phyloP scores from a whole-genome alignment of 2,113 vertebrate species.

The Hypocryptadius cinnamomeus region DNA sequence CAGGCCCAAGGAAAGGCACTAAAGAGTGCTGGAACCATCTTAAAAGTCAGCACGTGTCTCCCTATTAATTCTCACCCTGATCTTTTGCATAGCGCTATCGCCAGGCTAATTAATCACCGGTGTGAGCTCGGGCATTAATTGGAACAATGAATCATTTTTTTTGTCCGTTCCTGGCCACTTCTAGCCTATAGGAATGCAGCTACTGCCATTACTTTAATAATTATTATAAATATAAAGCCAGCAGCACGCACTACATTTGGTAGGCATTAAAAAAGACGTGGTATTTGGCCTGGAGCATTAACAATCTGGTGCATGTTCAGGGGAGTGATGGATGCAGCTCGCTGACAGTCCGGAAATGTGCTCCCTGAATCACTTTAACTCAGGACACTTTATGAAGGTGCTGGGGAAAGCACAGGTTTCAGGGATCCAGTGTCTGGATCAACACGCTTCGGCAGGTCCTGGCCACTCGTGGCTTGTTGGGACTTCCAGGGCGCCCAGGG shows the following conservation, averaged over 20 bases:
- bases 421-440: not conserved
- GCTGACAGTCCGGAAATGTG: not conserved
- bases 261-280: constrained; percentile 20
- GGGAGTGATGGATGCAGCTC: not conserved
- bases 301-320: constrained; percentile 11
- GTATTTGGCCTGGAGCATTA: constrained; percentile 18
- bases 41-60: constrained; percentile 1
- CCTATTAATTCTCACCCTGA: constrained; percentile 26
- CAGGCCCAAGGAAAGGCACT: not conserved
- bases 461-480: not conserved
- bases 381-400: not conserved
- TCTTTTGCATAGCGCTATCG: not conserved
- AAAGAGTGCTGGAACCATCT: not conserved
- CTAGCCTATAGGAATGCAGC: not conserved
- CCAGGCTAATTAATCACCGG: constrained; percentile 53
- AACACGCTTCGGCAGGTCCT: not conserved
- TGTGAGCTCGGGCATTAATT: constrained; percentile 44
- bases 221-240: constrained; percentile 35
- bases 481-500: not conserved
- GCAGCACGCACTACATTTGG: not conserved
- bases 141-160: constrained; percentile 30
- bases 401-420: not conserved
- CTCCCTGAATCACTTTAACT: not conserved
- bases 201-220: constrained; percentile 1
- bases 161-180: not conserved